These are phyloP conservation scores for Ciconia boyciana DNA, from an alignment of 2,113 vertebrate species.

Conservation along the genomic window DNA sequence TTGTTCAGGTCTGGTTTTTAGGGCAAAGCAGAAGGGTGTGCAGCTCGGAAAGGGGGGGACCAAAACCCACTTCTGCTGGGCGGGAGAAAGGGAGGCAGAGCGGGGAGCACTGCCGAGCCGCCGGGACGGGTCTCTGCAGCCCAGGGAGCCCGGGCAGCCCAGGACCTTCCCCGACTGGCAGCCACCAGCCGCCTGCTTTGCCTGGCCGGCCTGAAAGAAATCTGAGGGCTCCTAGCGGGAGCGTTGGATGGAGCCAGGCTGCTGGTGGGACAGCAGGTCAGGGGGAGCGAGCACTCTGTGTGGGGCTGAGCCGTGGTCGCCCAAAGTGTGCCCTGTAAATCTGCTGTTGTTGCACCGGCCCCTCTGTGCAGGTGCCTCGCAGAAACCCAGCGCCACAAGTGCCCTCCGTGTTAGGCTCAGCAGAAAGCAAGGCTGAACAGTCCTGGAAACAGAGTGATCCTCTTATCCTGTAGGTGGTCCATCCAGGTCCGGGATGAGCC, in stretches of 20 bases:
- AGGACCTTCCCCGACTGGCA: not conserved
- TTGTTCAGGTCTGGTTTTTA: not conserved
- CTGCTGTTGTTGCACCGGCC: not conserved
- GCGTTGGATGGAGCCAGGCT: not conserved
- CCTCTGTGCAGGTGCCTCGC: not conserved
- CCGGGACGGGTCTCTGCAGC: not conserved
- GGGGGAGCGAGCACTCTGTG: fast-evolving
- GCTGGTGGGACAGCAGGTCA: not conserved
- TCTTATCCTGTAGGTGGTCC: not conserved
- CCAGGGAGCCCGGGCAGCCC: too few relatives aligned
- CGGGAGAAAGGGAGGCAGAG: not conserved
- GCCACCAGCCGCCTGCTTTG: not conserved
- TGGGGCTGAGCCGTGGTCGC: not conserved
- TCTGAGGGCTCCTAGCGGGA: fast-evolving
- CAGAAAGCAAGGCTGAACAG: not conserved
- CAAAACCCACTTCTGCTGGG: fast-evolving
- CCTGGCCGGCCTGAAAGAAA: not conserved
- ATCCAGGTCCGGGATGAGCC: not conserved
- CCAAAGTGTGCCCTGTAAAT: not conserved
- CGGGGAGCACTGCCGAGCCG: fast-evolving
- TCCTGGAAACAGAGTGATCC: not conserved
- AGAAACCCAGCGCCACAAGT: not conserved
- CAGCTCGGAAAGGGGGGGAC: fast-evolving
- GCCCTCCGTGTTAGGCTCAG: not conserved
- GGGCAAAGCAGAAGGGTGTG: not conserved